Percentiles rank a stretch among this genome's conserved stretches.
Evolutionary conservation across 2,888 invertebrate species (phyloP).

Genomic region (Hylaea fasciaria): DNA sequence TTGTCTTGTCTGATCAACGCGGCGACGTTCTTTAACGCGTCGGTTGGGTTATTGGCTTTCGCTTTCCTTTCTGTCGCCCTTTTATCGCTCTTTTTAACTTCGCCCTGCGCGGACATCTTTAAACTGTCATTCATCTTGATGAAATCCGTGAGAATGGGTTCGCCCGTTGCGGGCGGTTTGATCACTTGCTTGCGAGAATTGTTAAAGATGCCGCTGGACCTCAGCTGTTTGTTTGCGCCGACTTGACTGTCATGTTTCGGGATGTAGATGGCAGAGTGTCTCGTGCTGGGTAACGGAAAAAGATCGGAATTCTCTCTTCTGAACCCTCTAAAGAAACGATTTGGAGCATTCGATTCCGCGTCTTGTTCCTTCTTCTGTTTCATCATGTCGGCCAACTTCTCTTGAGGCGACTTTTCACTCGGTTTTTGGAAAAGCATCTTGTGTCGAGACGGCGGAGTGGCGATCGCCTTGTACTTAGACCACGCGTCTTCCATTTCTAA

Average conservation of each 20-base stretch:
- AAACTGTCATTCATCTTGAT: conserved; percentile 84
- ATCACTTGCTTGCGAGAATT: conserved; percentile 86
- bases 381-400: conserved; percentile 78
- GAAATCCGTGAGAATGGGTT: conserved; percentile 90
- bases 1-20: conserved; percentile 75
- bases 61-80: conserved; percentile 60
- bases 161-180: conserved; percentile 81
- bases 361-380: conserved; percentile 89
- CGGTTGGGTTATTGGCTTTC: conserved; percentile 68
- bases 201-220: conserved; percentile 89
- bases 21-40: conserved; percentile 76
- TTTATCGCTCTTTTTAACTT: conserved; percentile 68
- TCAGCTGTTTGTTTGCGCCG: conserved; percentile 79
- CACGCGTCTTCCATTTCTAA: conserved; percentile 80
- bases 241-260: conserved; percentile 82
- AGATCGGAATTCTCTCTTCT: conserved; percentile 94
- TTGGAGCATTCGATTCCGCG: conserved; percentile 88
- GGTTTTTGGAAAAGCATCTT: conserved; percentile 71
- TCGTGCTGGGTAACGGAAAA: conserved; percentile 89
- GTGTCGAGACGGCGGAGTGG: conserved; percentile 75
- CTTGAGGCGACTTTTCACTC: conserved; percentile 71
- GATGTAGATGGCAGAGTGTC: conserved; percentile 90
- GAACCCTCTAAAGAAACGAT: conserved; percentile 91
- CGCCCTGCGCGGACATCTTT: conserved; percentile 75
- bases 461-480: conserved; percentile 74